Base-by-base conservation (phyloP, 2,113 vertebrate genomes). In the Geothlypis trichas region DNA sequence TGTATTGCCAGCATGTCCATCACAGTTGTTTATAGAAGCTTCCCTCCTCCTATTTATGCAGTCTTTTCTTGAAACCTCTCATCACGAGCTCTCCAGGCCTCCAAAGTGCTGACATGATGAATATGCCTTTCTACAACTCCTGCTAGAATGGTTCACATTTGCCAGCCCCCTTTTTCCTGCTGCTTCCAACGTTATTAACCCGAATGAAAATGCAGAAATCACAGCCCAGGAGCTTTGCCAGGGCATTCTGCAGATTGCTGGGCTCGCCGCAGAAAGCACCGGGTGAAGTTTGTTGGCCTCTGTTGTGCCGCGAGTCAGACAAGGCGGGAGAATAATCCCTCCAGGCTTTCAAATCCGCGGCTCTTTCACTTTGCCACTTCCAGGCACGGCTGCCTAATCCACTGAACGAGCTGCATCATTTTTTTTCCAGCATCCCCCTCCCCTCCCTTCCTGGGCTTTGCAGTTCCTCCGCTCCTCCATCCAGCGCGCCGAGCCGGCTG, bases 351-450 rank as follows among this genome's bases (percentile, higher is more conserved):
- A 67, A 61, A 95, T 47, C 77, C 20, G 41, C 5, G 18, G 19
- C 73, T 87, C 27, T 58, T 82, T 80, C 66, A 30, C 47, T 72
- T 78, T 68, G 47, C 93, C 95, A 75, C 86, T 95, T 92, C 59
- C 92, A 95, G 94, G 84, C 86, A 16, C 72, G 59, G 84, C 94
- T 81, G 86, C 84, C 86, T 91, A 65, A 94, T 91, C 69, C 94
- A 69, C 85, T 1, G 37, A 80, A 84, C 18, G 26, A 86, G 90
- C 96, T 26, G 86, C 96, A 97, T 96, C 88, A 11, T 93, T 93
- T 95, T 51, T 54, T 54, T 93, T 66, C 81, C 79, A 6, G 2
- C 84, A 61, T 61, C 54, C 10, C 52, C 31, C 31, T 58, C 19
- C 37, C 71, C 24, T 92, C 61, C 51, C 55, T 86, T 55, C 69